These are phyloP conservation scores for Ommatoiulus sabulosus DNA, from an alignment of 2,888 invertebrate genomes.

Conservation along the genomic window DNA sequence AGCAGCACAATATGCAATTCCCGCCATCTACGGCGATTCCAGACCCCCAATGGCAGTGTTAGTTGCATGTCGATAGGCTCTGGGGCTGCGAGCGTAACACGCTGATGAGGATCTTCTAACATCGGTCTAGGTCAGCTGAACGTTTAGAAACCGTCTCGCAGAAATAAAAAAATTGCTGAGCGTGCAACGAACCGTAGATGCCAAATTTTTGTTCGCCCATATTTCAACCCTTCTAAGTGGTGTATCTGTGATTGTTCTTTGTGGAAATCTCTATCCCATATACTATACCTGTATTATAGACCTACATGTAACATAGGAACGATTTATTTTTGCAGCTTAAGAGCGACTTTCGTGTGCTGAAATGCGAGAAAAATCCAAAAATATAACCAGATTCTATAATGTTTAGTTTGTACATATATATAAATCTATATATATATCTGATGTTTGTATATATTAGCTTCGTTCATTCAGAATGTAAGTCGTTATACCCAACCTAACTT, in stretches of 20 bases:
- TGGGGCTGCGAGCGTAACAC: not conserved
- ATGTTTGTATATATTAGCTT: conserved; percentile 7
- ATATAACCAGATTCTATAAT: conserved; percentile 4
- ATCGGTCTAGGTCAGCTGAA: too few relatives aligned
- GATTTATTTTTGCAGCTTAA: conserved; percentile 34
- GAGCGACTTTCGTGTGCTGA: not conserved
- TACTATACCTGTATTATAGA: conserved; percentile 13
- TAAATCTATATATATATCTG: conserved; percentile 10
- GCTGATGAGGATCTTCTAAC: too few relatives aligned
- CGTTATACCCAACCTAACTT: not conserved
- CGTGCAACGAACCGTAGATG: not conserved
- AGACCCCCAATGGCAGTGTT: not conserved
- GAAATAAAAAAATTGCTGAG: not conserved
- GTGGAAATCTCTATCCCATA: conserved; percentile 28
- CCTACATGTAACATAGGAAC: not conserved
- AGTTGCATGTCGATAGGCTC: not conserved
- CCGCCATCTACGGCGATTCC: not conserved
- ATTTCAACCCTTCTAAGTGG: not conserved
- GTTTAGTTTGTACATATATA: conserved; percentile 15
- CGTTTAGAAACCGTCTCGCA: not conserved
- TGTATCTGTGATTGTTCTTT: conserved; percentile 21
- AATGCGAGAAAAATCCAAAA: not conserved
- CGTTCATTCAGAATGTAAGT: not conserved
- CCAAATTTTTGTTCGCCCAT: not conserved
- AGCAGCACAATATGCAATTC: conserved; percentile 21